Evolutionary conservation across 1,140 invertebrate genomes (phyloP), one percentile per base, ranked within the genome.

Genomic region (Pseudomyrmex gracilis): DNA sequence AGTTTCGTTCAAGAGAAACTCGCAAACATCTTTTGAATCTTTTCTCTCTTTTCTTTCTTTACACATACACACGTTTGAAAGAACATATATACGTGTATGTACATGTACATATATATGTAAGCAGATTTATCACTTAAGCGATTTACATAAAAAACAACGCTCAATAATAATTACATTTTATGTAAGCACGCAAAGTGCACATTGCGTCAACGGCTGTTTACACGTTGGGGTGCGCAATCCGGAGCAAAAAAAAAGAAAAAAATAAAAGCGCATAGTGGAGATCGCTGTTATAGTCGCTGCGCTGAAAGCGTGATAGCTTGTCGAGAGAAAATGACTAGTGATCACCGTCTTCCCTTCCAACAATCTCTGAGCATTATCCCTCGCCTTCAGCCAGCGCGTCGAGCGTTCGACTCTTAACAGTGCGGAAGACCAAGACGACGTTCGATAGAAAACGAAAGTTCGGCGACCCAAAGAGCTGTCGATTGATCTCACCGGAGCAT

Each of bases 361-460:
- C 83, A 63, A 63, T 66, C 84, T 24, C n/a, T 12, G 47, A 67
- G 64, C 66, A 86, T 83, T 83, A 86, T 73, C 82, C 73, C 64
- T 34, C 47, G 49, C n/a, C 22, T 67, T 51, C 64, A 17, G 47
- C 15, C 60, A 10, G 51, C 51, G 49, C 10, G 47, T 57, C 51
- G 53, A 43, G 76, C 67, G 53, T 63, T 76, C 60, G 58, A 47
- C n/a, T 82, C 47, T 83, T 60, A 74, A 55, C 34, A 15, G 24
- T 34, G 22, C 53, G 51, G 24, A 57, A 61, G 63, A 74, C 55
- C 53, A 15, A 51, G 17, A 1, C 17, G 74, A n/a, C 9, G 55
- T 55, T 45, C 68, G 82, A 82, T 66, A 24, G 84, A 86, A 86
- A 87, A 83, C 22, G 85, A 87, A 86, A 83, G 84, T 85, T 43